Evolutionary conservation across 2,113 vertebrate species (phyloP), one percentile per base, ranked within the genome.

Genomic region (Eira barbara): DNA sequence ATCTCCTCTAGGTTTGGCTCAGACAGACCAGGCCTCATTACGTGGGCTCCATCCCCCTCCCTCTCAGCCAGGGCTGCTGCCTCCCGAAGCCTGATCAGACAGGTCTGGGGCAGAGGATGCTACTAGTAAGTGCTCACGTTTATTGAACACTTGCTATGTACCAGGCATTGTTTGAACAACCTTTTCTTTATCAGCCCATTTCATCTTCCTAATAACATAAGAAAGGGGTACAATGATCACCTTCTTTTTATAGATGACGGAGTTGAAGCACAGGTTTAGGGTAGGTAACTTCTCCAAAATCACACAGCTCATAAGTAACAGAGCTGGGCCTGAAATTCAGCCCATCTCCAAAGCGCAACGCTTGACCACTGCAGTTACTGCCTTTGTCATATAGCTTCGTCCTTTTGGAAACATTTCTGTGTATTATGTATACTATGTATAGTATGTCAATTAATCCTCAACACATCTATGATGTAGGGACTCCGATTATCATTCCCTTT

Each of bases 1-100:
- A 21, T 69, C 73, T 86, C 47, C n/a, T 42, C 55, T 91, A 55
- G 73, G 23, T 97, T 96, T 96, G 97, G 52, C 79, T 82, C n/a
- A 3, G 73, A 34, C 59, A 57, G 39, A n/a, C 47, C 10, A 27
- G 59, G 31, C 85, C 27, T 71, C 34, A 1, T 82, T 84, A 31
- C 31, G 10, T 27, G 11, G 74, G 47, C 23, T 83, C 80, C 74
- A n/a, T 93, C n/a, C 6, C 39, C 39, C 23, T 84, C 27, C 8
- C 42, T 71, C 74, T 79, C 31, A 63, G 67, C 79, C 9, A 4
- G 52, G 61, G 20, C 31, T 82, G 59, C 82, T 78, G 82, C 92
- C 49, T 47, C 59, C 23, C 31, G 80, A 84, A 55, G 65, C 61
- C 49, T 71, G 63, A 29, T 79, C 82, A 88, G 76, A n/a, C 17